Evolutionary conservation across 1,140 invertebrate genomes (phyloP).

Genomic region (Drosophila orosa): DNA sequence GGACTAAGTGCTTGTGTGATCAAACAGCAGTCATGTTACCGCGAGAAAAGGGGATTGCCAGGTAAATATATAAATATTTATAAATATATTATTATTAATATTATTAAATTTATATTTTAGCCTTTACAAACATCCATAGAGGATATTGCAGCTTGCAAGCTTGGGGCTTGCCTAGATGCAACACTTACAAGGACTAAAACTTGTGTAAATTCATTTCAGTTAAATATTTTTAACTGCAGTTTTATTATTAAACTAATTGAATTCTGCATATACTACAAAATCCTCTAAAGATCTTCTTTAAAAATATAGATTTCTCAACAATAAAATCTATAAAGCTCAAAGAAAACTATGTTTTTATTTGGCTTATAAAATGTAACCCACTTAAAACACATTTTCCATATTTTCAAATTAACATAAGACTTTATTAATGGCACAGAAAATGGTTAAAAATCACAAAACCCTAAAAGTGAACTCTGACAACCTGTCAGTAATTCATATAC

Average conservation of each 20-base stretch:
- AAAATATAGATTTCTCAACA: not conserved
- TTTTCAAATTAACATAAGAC: not conserved
- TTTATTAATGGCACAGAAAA: constrained; percentile 39
- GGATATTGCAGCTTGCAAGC: not conserved
- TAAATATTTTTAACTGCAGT: no score
- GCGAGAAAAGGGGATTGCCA: constrained; percentile 2
- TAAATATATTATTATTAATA: no score
- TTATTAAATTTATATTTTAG: not conserved
- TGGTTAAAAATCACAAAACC: constrained; percentile 5
- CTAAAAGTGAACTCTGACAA: constrained; percentile 6
- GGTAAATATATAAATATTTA: not conserved
- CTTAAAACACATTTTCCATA: not conserved
- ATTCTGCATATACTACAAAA: no score
- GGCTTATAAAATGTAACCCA: not conserved
- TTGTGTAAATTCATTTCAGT: not conserved
- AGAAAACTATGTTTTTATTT: no score
- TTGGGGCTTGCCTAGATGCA: not conserved
- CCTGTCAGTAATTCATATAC: not conserved
- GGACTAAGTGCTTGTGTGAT: not conserved
- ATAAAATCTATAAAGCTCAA: not conserved
- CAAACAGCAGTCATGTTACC: constrained; percentile 10
- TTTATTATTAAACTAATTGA: no score
- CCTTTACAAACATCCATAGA: not conserved
- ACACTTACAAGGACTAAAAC: not conserved
- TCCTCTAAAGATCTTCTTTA: not conserved